A percentile compares a stretch with the other conserved stretches of the same genome.
Conservation (phyloP, 2,113 vertebrate genomes). For the Turdus rufiventris region DNA sequence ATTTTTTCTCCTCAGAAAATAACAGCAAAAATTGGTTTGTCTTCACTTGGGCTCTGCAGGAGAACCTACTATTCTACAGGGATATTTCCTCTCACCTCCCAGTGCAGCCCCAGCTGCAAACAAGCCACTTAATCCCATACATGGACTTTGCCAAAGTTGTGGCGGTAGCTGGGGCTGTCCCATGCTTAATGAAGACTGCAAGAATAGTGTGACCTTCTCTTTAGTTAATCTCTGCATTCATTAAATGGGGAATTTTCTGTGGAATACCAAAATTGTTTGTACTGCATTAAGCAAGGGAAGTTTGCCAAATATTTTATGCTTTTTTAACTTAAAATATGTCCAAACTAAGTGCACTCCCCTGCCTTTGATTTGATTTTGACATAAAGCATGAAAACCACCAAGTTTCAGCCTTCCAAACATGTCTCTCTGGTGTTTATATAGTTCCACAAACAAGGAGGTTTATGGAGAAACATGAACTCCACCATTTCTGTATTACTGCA, state of each 20-base stretch:
- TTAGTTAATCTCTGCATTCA: not conserved
- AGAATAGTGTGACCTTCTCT: not conserved
- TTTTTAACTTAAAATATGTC: conserved; percentile 25
- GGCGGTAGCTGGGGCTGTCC: not conserved
- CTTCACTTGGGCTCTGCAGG: not conserved
- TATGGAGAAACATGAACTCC: not conserved
- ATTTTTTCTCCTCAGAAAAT: not conserved
- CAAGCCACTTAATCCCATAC: rapidly evolving
- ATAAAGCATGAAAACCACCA: not conserved
- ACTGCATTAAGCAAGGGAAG: not conserved
- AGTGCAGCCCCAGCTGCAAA: not conserved
- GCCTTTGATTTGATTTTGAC: not conserved
- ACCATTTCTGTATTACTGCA: not conserved
- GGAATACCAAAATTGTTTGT: not conserved
- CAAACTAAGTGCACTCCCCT: not conserved
- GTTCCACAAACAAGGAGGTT: not conserved
- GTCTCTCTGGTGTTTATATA: not conserved
- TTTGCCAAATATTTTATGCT: conserved; percentile 15
- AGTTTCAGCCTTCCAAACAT: not conserved
- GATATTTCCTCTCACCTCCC: not conserved
- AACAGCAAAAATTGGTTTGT: not conserved
- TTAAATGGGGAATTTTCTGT: not conserved
- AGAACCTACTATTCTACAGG: not conserved
- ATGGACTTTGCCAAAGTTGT: not conserved
- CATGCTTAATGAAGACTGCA: not conserved